phyloP scores from a whole-genome alignment of 2,797 vertebrate genomes.

The Halcyon badia region DNA sequence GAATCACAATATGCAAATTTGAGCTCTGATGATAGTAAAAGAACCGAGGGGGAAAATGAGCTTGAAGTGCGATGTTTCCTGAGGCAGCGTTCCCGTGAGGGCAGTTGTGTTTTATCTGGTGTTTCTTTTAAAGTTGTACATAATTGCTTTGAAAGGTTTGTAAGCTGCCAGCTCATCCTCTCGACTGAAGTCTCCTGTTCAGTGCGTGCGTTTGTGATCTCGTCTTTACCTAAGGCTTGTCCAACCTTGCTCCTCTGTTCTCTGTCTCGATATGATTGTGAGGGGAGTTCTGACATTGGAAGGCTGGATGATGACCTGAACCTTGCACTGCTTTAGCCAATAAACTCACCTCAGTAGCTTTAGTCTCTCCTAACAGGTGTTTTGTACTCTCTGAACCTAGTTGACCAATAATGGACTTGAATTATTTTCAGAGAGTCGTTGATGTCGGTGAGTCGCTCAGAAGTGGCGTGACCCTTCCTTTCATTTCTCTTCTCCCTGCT shows the following conservation, averaged over 20 bases:
- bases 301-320: background rate
- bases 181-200: background rate
- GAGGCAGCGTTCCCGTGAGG: background rate
- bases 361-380: background rate
- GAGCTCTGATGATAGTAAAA: background rate
- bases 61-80: background rate
- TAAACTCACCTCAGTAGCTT: background rate
- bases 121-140: background rate
- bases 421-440: background rate
- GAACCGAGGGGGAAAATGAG: background rate
- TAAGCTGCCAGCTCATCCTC: background rate
- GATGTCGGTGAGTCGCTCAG: background rate
- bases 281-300: background rate
- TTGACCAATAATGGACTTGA: fast-evolving
- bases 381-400: background rate
- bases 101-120: fast-evolving
- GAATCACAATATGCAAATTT: background rate
- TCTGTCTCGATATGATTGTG: fast-evolving
- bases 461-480: fast-evolving
- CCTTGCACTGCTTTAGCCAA: background rate
- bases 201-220: background rate
- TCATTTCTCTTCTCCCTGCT: background rate
- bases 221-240: background rate
- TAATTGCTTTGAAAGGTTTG: background rate
- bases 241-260: fast-evolving